Conservation (phyloP, 92 coral and sea anemone genomes). For the Bergia sp. region DNA sequence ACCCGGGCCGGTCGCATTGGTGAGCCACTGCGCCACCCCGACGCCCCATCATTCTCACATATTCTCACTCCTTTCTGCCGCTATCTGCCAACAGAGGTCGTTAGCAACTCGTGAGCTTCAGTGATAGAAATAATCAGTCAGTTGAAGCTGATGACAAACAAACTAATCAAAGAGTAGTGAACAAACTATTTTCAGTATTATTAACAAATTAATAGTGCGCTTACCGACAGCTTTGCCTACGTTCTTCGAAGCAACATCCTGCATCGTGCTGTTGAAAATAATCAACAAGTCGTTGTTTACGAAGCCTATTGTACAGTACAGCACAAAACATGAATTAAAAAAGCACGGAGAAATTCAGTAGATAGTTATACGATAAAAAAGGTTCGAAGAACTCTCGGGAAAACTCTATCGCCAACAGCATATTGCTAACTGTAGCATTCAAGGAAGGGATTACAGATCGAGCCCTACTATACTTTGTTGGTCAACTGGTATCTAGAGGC, state of each 20-base stretch:
- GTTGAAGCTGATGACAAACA: not conserved
- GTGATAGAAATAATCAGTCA: not conserved
- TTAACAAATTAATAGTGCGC: not conserved
- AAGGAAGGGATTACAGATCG: no score
- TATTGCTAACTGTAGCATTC: no score
- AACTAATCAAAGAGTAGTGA: not conserved
- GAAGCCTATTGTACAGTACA: not conserved
- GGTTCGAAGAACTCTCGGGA: no score
- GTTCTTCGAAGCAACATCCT: slow-evolving; percentile 75
- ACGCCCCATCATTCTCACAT: not conserved
- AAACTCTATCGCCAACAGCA: no score
- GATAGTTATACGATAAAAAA: not conserved
- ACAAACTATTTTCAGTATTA: not conserved
- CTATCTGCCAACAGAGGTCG: not conserved
- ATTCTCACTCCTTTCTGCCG: not conserved
- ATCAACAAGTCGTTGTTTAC: not conserved
- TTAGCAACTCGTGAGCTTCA: not conserved
- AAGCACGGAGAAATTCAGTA: not conserved
- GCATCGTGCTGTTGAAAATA: slow-evolving; percentile 63
- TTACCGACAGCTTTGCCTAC: slow-evolving; percentile 81
- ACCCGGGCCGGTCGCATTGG: not conserved
- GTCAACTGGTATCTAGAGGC: no score
- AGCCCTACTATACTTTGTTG: no score
- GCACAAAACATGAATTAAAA: not conserved
- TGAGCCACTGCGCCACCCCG: no score